Evolutionary conservation across 53 echinoderm and acorn worm genomes (phyloP).

Genomic region (Holothuria scabra): DNA sequence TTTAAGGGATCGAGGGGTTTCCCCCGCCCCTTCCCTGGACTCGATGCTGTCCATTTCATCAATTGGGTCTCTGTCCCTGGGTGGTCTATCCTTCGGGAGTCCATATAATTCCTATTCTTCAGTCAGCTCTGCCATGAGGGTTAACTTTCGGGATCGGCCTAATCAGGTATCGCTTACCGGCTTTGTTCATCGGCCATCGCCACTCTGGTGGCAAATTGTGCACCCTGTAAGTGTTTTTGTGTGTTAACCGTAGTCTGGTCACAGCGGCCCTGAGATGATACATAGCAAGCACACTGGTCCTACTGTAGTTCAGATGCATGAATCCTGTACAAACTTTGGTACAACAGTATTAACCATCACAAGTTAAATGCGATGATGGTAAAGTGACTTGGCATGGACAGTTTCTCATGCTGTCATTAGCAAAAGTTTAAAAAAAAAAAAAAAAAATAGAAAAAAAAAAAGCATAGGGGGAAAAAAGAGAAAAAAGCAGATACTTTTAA

Average conservation of each 20-base stretch:
- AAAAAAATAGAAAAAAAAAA: too few relatives aligned
- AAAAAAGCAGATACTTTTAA: too few relatives aligned
- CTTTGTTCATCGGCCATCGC: constrained; percentile 35
- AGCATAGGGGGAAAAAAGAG: too few relatives aligned
- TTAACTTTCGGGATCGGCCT: constrained; percentile 23
- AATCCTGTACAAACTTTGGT: too few relatives aligned
- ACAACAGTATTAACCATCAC: too few relatives aligned
- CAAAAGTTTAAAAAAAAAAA: too few relatives aligned
- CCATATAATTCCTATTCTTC: constrained; percentile 32
- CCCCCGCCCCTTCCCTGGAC: constrained; percentile 68
- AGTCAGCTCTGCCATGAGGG: constrained; percentile 37
- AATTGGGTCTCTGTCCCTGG: constrained; percentile 63
- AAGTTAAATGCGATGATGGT: too few relatives aligned
- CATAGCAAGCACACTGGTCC: too few relatives aligned
- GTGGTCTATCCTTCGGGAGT: constrained; percentile 34
- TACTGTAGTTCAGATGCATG: too few relatives aligned
- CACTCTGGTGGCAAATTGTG: constrained; percentile 29
- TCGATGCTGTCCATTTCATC: constrained; percentile 64
- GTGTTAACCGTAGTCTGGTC: neutral
- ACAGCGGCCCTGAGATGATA: too few relatives aligned
- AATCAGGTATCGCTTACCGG: constrained; percentile 41
- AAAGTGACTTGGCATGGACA: too few relatives aligned
- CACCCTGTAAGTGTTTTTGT: constrained; percentile 35
- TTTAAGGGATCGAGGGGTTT: constrained; percentile 48
- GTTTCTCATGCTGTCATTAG: too few relatives aligned